A percentile compares a stretch with the other conserved stretches of the same genome.
Conservation (phyloP, 1,140 invertebrate genomes). For the Latrodectus geometricus region DNA sequence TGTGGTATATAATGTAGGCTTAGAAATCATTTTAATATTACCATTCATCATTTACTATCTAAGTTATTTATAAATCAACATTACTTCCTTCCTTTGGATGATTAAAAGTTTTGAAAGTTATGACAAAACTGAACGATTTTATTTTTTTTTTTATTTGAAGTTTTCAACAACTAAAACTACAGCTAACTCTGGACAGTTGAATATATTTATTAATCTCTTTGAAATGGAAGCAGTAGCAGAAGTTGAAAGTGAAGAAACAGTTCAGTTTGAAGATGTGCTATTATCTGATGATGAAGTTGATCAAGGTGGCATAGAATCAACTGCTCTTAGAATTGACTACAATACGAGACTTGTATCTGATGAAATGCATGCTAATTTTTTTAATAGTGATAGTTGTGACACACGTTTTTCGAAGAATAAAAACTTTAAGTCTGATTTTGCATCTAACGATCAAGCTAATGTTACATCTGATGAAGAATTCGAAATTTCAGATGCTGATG, state of each 20-base stretch:
- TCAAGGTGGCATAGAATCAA: background rate
- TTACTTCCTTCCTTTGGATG: too few relatives aligned
- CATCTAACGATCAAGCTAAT: background rate
- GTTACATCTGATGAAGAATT: conserved; percentile 35
- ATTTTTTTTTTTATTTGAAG: too few relatives aligned
- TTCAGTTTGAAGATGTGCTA: conserved; percentile 29
- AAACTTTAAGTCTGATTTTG: conserved; percentile 1
- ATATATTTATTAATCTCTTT: background rate
- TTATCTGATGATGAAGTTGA: conserved; percentile 22
- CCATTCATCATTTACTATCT: too few relatives aligned
- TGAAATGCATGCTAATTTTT: background rate
- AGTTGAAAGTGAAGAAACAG: background rate
- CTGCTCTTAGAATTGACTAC: conserved; percentile 24
- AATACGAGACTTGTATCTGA: conserved; percentile 19
- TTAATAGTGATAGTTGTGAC: conserved; percentile 1
- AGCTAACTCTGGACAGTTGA: background rate
- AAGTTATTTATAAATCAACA: too few relatives aligned
- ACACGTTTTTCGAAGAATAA: background rate
- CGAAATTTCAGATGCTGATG: conserved; percentile 39
- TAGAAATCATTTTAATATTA: too few relatives aligned
- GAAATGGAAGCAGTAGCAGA: conserved; percentile 11
- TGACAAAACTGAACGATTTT: too few relatives aligned
- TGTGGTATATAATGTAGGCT: too few relatives aligned
- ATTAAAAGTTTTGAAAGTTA: too few relatives aligned
- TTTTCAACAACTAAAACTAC: background rate